Conservation (phyloP, 2,797 vertebrate genomes). For the Gymnodraco acuticeps region DNA sequence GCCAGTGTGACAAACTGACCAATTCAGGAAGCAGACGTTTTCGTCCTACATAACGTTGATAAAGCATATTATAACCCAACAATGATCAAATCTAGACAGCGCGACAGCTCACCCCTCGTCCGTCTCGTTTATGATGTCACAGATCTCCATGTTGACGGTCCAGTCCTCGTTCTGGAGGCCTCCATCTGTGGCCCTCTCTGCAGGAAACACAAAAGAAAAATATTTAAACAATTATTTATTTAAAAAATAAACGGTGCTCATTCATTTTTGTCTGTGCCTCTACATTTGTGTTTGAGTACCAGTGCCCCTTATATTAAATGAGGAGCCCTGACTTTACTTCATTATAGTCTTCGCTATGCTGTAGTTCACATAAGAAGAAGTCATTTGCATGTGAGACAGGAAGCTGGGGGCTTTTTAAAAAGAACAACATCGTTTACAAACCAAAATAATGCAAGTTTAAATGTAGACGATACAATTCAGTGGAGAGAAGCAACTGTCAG, state of each 20-base stretch:
- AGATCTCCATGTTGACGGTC: constrained; percentile 99
- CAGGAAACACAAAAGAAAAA: constrained; percentile 51
- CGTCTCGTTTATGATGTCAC: constrained; percentile 98
- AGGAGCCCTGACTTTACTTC: background rate
- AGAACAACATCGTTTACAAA: background rate
- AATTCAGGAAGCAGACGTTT: background rate
- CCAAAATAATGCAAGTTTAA: background rate
- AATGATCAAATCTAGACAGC: background rate
- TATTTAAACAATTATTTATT: background rate
- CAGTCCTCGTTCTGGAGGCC: constrained; percentile 97
- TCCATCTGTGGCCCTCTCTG: constrained; percentile 98
- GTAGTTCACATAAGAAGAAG: background rate
- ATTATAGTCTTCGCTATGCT: background rate
- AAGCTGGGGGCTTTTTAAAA: constrained; percentile 6
- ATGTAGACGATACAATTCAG: background rate
- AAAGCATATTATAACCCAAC: background rate
- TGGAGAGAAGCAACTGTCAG: background rate
- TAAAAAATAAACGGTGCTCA: background rate
- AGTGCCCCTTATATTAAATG: background rate
- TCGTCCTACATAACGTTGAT: background rate
- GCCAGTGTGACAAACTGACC: constrained; percentile 25
- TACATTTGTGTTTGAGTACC: background rate
- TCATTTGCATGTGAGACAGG: background rate
- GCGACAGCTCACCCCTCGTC: constrained; percentile 91
- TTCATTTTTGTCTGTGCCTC: too few species aligned